Percentiles rank a stretch among this genome's conserved stretches.
Evolutionary conservation across 2,797 vertebrate genomes (phyloP).

Genomic region (Diglossa cyanea): DNA sequence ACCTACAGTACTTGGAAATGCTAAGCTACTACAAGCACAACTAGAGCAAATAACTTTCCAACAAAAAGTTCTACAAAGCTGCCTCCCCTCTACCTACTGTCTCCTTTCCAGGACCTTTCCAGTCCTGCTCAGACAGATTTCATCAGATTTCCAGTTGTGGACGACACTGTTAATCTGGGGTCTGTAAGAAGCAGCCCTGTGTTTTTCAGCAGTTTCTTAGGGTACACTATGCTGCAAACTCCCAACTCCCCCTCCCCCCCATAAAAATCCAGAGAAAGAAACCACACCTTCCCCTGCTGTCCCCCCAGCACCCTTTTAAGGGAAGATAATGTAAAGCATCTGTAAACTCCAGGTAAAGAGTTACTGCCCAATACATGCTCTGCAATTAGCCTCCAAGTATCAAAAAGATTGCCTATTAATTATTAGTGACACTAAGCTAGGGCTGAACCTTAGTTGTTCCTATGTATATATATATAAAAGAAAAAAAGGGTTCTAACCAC

Average conservation of each 20-base stretch:
- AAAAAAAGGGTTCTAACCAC: background rate
- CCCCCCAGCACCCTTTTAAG: background rate
- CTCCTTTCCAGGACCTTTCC: background rate
- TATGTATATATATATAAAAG: background rate
- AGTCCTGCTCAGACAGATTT: background rate
- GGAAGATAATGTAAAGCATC: background rate
- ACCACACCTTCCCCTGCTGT: background rate
- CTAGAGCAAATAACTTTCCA: background rate
- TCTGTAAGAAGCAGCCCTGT: background rate
- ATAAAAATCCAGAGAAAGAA: background rate
- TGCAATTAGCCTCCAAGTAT: background rate
- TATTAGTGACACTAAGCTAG: background rate
- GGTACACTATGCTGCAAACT: background rate
- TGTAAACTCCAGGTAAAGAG: background rate
- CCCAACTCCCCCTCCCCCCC: fast-evolving
- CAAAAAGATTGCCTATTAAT: background rate
- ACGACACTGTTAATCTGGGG: background rate
- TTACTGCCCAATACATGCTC: background rate
- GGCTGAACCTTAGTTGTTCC: background rate
- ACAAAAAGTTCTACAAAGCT: background rate
- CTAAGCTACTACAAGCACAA: background rate
- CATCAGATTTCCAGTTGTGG: background rate
- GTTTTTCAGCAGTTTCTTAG: background rate
- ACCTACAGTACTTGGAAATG: background rate
- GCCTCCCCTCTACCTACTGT: background rate